These are phyloP conservation scores for Accipiter cooperii DNA, from an alignment of 2,113 vertebrate genomes.

Conservation along the genomic window DNA sequence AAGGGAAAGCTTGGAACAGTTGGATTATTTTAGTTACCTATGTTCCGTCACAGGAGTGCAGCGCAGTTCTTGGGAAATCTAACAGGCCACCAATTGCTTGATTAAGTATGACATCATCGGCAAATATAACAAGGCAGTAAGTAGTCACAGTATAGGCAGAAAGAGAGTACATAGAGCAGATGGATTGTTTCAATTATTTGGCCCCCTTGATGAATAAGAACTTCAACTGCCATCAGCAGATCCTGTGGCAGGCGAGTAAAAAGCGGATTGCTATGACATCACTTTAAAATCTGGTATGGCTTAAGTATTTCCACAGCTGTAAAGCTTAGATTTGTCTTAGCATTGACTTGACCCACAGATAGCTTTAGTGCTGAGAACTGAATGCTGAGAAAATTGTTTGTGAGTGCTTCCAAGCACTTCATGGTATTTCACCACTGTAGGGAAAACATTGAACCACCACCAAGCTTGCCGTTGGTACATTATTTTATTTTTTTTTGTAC, in stretches of 20 bases:
- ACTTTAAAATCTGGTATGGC: constrained; percentile 16
- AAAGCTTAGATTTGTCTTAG: constrained; percentile 21
- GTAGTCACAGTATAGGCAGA: not conserved
- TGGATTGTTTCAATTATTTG: constrained; percentile 46
- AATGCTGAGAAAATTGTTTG: constrained; percentile 1
- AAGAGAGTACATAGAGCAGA: not conserved
- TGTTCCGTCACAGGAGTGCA: not conserved
- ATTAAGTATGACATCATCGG: constrained; percentile 26
- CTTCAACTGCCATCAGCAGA: constrained; percentile 35
- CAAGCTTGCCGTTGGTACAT: not conserved
- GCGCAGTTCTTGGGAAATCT: not conserved
- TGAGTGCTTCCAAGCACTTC: constrained; percentile 11
- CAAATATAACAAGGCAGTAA: constrained; percentile 5
- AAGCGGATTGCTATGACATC: constrained; percentile 23
- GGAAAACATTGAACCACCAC: not conserved
- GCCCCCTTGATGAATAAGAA: constrained; percentile 32
- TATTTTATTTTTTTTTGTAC: not conserved
- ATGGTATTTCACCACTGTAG: not conserved
- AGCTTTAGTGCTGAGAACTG: not conserved
- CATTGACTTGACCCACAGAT: constrained; percentile 18
- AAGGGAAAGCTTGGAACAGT: not conserved
- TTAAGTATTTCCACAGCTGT: constrained; percentile 52
- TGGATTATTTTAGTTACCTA: not conserved
- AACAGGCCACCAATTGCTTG: not conserved
- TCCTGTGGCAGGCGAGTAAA: constrained; percentile 26